A percentile compares a stretch with the other conserved stretches of the same genome.
phyloP scores from a whole-genome alignment of 2,797 vertebrate genomes.

The Carduelis carduelis region DNA sequence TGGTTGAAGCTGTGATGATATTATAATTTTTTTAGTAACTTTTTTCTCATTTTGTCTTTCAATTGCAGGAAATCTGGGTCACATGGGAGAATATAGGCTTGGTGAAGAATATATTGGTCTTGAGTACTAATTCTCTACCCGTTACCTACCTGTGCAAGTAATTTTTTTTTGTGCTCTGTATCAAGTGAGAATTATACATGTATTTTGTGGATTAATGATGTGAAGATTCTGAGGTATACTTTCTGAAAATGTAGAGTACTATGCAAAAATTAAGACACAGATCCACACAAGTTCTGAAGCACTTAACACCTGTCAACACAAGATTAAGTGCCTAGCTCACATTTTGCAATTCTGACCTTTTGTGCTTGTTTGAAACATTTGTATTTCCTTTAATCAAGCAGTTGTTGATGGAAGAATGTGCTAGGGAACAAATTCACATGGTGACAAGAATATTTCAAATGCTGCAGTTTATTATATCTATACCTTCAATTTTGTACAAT shows the following conservation, averaged over 20 bases:
- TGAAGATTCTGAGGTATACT: not conserved
- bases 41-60: not conserved
- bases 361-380: not conserved
- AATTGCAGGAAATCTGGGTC: not conserved
- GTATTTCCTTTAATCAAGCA: not conserved
- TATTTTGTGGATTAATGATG: not conserved
- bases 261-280: not conserved
- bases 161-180: not conserved
- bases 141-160: not conserved
- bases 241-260: not conserved
- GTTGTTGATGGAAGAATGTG: not conserved
- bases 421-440: not conserved
- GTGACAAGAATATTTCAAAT: not conserved
- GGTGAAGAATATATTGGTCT: not conserved
- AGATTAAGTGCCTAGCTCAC: not conserved
- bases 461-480: not conserved
- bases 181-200: not conserved
- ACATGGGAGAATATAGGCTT: not conserved
- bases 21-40: rapidly evolving
- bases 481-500: not conserved
- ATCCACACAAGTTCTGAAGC: not conserved
- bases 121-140: not conserved
- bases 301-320: not conserved
- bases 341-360: not conserved
- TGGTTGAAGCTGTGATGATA: not conserved